A percentile compares a stretch with the other conserved stretches of the same genome.
Evolutionary conservation across 2,888 invertebrate species (phyloP).

Genomic region (Pristionchus maxplancki): DNA sequence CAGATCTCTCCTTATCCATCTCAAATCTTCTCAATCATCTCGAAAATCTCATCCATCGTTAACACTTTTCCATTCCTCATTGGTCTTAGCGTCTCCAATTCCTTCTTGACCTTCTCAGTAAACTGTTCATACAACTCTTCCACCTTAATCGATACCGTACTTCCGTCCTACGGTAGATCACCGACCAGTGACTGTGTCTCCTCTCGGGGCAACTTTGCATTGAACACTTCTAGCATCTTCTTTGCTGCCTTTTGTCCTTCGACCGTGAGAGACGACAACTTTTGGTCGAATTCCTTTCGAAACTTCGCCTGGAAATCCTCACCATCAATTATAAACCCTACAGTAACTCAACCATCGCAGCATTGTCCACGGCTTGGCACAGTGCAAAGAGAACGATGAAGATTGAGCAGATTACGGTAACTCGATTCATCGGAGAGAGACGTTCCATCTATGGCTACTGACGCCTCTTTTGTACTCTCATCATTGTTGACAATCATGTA

Average conservation of each 20-base stretch:
- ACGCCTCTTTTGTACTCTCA: neutral
- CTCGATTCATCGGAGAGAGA: neutral
- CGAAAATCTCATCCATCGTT: slow-evolving; percentile 22
- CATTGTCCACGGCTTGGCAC: neutral
- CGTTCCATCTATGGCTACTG: neutral
- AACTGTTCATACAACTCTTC: slow-evolving; percentile 5
- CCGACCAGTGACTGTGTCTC: slow-evolving; percentile 15
- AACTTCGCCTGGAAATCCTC: neutral
- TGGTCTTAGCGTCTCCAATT: slow-evolving; percentile 17
- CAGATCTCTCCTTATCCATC: neutral
- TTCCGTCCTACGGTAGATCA: neutral
- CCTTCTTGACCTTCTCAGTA: slow-evolving; percentile 25
- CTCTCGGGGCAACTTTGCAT: neutral
- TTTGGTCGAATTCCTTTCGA: neutral
- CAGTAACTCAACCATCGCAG: slow-evolving; percentile 16
- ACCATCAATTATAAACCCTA: neutral
- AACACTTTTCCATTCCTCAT: neutral
- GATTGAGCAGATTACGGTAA: neutral
- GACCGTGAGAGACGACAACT: neutral
- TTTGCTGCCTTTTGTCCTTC: slow-evolving; percentile 34
- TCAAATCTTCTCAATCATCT: neutral
- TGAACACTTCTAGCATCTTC: slow-evolving; percentile 25
- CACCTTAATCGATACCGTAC: neutral
- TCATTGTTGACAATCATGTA: neutral
- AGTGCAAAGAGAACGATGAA: neutral